Base-by-base conservation (phyloP, 2,888 invertebrate genomes). In the Gymnoscelis rufifasciata region DNA sequence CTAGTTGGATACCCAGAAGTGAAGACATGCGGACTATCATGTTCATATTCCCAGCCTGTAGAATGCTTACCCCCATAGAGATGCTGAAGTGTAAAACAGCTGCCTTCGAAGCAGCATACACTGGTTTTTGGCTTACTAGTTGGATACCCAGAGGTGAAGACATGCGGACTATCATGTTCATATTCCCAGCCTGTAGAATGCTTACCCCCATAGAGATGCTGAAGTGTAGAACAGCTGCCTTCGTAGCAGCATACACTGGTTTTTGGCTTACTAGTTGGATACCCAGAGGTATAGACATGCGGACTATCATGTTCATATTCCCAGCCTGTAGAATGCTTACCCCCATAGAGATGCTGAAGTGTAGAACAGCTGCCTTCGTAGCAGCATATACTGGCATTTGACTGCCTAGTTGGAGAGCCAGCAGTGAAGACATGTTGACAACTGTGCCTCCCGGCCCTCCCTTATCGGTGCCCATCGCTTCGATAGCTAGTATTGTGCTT, bases 221-320 rank as follows among this genome's bases (percentile, higher is more conserved):
- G 44, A 80, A 87, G 47, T 83, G 81, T 19, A 87, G 58, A 11
- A 87, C 80, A 11, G 87, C 87, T 0, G 76, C 68, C 57, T 86
- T 86, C 0, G 86, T 83, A n/a, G n/a, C n/a, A 0, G 75, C 67
- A 51, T 84, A 87, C 1, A 84, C 78, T n/a, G n/a, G n/a, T n/a
- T n/a, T n/a, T n/a, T n/a, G n/a, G n/a, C n/a, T n/a, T n/a, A n/a
- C n/a, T n/a, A n/a, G n/a, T n/a, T n/a, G n/a, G n/a, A n/a, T n/a
- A n/a, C n/a, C n/a, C n/a, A n/a, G n/a, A n/a, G n/a, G n/a, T n/a
- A n/a, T n/a, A n/a, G n/a, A n/a, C n/a, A n/a, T n/a, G n/a, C n/a
- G n/a, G n/a, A n/a, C n/a, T n/a, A n/a, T n/a, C n/a, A n/a, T n/a
- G n/a, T n/a, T n/a, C n/a, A n/a, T n/a, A n/a, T n/a, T n/a, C n/a